These are phyloP conservation scores for Drosophila bifasciata DNA, from an alignment of 1,140 invertebrate species.

Conservation along the genomic window DNA sequence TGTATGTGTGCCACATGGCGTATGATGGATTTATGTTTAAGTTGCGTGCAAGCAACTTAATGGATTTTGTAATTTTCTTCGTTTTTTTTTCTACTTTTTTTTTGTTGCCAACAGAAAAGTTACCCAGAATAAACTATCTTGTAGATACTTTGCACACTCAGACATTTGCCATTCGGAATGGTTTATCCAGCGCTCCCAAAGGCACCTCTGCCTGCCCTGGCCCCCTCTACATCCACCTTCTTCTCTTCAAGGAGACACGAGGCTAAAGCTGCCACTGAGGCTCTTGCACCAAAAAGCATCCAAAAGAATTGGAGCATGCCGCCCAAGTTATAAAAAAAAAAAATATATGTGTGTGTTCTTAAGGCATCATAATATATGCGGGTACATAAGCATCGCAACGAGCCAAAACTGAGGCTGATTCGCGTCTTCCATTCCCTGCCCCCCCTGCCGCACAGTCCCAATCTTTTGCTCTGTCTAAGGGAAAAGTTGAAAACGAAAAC, in stretches of 20 bases:
- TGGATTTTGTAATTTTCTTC: slow-evolving; percentile 79
- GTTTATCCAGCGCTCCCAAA: slow-evolving; percentile 33
- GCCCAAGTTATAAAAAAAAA: slow-evolving; percentile 76
- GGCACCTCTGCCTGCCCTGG: slow-evolving; percentile 1
- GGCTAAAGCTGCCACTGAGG: slow-evolving; percentile 31
- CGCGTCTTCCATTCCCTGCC: not conserved
- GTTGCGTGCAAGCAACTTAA: slow-evolving; percentile 83
- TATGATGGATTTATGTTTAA: slow-evolving; percentile 83
- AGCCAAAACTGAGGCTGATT: slow-evolving; percentile 43
- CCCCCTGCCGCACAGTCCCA: not conserved
- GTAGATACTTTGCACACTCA: slow-evolving; percentile 37
- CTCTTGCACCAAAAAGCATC: slow-evolving; percentile 50
- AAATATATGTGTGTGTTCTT: slow-evolving; percentile 53
- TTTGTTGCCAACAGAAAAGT: slow-evolving; percentile 47
- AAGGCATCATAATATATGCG: slow-evolving; percentile 74
- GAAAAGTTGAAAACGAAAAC: slow-evolving; percentile 50
- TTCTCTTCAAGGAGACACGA: slow-evolving; percentile 43
- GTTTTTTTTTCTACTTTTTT: slow-evolving; percentile 19
- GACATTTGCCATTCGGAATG: slow-evolving; percentile 37
- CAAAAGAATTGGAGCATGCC: slow-evolving; percentile 73
- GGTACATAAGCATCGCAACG: slow-evolving; percentile 70
- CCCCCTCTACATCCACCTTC: slow-evolving; percentile 9
- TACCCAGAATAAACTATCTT: slow-evolving; percentile 63
- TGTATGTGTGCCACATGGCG: slow-evolving; percentile 70
- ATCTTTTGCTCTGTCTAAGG: slow-evolving; percentile 4